Evolutionary conservation across 2,113 vertebrate species (phyloP), one percentile per base, ranked within the genome.

Genomic region (Myiagra hebetior): DNA sequence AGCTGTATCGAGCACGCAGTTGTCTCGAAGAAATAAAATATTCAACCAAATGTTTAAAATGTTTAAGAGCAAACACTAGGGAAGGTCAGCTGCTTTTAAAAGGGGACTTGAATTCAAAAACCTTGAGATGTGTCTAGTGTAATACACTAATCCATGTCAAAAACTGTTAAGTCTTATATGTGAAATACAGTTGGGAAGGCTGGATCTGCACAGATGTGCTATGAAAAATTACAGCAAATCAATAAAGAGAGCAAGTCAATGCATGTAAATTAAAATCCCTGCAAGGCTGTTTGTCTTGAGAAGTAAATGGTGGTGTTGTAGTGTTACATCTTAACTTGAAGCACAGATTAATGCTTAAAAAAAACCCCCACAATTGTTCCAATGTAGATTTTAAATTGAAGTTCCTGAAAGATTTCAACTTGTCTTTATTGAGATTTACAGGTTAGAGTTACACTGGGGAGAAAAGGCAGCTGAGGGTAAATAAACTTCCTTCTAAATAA

Each of bases 291-390:
- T 85, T 67, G 39, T 57, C 35, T 70, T 69, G 24, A 80, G 80
- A 88, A 80, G 41, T 72, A 44, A 64, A 52, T 7, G 6, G 47
- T 72, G 27, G 63, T 69, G 42, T 13, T 76, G n/a, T 47, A 46
- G 23, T 9, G 2, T 41, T 74, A 21, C 27, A 85, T 27, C 39
- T 89, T 80, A 86, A 57, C 35, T 84, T 84, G 8, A 81, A 46
- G 24, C 15, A 77, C 19, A 70, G 42, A 55, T 63, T 19, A 86
- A 55, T 21, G 26, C 28, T 65, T 28, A 3, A 42, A 65, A 78
- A 59, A 72, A 42, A 2, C 0, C 0, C 9, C 12, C 13, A 18
- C 6, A 3, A 4, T 10, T 76, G 57, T 64, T 37, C 6, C 44
- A 57, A 7, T 13, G 2, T 15, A 56, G 18, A 35, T 81, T 84